Evolutionary conservation across 2,888 invertebrate species (phyloP).

Genomic region (Poecilus cupreus): DNA sequence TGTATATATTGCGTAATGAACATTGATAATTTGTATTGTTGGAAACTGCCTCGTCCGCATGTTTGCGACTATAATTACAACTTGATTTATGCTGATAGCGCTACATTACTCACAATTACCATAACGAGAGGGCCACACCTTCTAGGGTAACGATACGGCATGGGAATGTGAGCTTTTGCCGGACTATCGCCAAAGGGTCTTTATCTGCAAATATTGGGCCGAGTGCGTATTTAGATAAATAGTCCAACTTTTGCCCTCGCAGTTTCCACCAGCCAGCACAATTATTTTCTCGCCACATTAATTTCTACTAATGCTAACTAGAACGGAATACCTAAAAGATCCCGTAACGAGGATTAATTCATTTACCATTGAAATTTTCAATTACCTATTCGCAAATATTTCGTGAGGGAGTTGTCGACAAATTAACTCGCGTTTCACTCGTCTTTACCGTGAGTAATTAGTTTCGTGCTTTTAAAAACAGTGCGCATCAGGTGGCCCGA

Average conservation of each 20-base stretch:
- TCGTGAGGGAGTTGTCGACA: neutral
- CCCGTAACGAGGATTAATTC: too few relatives aligned
- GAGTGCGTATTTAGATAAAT: constrained; percentile 32
- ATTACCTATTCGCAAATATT: neutral
- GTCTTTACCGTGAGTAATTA: constrained; percentile 44
- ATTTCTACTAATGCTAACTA: constrained; percentile 17
- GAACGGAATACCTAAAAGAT: neutral
- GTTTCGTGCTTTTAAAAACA: constrained; percentile 45
- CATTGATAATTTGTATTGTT: constrained; percentile 68
- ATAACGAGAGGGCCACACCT: constrained; percentile 70
- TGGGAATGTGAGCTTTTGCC: neutral
- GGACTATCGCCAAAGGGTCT: neutral
- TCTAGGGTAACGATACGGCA: neutral
- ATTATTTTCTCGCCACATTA: constrained; percentile 15
- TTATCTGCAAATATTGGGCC: constrained; percentile 13
- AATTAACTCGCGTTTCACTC: constrained; percentile 28
- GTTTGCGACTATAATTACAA: constrained; percentile 71
- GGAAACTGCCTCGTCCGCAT: constrained; percentile 69
- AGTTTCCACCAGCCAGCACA: neutral
- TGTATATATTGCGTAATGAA: constrained; percentile 67
- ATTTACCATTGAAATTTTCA: too few relatives aligned
- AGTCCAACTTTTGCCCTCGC: constrained; percentile 12
- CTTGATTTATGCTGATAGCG: constrained; percentile 70
- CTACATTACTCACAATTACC: constrained; percentile 72
- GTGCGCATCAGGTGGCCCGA: constrained; percentile 44